These are phyloP conservation scores for Periophthalmus magnuspinnatus DNA, from an alignment of 2,797 vertebrate species.

Conservation along the genomic window DNA sequence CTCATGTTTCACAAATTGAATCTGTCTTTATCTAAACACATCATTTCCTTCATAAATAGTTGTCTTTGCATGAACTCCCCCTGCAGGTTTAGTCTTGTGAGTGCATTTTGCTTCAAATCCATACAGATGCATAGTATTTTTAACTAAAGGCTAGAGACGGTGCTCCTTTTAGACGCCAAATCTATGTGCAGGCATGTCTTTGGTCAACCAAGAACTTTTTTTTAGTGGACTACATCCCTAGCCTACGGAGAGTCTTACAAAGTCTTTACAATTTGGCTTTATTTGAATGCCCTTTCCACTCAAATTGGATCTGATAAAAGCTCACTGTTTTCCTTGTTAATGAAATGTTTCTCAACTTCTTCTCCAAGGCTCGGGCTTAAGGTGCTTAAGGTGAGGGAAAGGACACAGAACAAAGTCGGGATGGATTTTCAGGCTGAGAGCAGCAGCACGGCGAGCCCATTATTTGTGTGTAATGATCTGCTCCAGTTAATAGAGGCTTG, in stretches of 20 bases:
- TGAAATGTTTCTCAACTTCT: not conserved
- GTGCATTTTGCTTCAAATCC: too few relatives aligned
- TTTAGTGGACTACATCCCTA: not conserved
- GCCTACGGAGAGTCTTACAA: not conserved
- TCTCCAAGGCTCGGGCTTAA: not conserved
- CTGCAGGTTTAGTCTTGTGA: too few relatives aligned
- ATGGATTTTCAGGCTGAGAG: conserved; percentile 35
- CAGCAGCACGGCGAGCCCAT: conserved; percentile 46
- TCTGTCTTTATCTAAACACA: too few relatives aligned
- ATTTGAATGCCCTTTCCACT: not conserved
- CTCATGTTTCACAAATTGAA: too few relatives aligned
- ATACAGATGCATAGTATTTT: too few relatives aligned
- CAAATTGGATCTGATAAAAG: not conserved
- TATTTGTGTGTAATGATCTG: conserved; percentile 65
- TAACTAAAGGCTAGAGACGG: too few relatives aligned
- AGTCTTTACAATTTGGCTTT: not conserved
- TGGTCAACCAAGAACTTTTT: too few relatives aligned
- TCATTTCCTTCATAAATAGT: too few relatives aligned
- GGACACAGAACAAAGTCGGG: conserved; percentile 16
- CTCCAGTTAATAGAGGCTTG: conserved; percentile 61
- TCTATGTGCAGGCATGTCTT: too few relatives aligned
- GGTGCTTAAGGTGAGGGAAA: conserved; percentile 9
- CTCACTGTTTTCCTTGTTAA: not conserved
- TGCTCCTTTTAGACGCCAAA: too few relatives aligned
- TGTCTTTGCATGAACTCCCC: too few relatives aligned